phyloP scores from a whole-genome alignment of 2,113 vertebrate species.

The Lucifuga dentata region DNA sequence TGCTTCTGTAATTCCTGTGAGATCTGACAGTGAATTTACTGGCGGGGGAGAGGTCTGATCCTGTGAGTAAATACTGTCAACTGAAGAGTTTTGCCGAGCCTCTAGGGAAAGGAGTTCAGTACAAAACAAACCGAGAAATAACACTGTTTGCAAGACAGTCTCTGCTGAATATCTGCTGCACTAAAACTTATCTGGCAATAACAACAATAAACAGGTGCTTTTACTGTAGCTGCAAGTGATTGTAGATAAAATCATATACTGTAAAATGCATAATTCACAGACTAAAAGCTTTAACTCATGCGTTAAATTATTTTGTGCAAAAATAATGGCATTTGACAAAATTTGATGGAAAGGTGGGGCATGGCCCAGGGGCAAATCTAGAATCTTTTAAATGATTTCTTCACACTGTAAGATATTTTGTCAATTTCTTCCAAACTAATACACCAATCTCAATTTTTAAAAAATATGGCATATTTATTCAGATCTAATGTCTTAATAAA shows the following conservation, averaged over 20 bases:
- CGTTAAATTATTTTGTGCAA: slow-evolving; percentile 9
- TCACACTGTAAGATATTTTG: too few species aligned
- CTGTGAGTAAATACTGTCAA: slow-evolving; percentile 21
- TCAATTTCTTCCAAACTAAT: too few species aligned
- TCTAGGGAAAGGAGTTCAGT: slow-evolving; percentile 8
- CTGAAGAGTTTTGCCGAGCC: slow-evolving; percentile 31
- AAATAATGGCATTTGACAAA: slow-evolving; percentile 2
- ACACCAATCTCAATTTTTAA: too few species aligned
- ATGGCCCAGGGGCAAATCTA: too few species aligned
- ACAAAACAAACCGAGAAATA: slow-evolving; percentile 31
- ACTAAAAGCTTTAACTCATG: not conserved
- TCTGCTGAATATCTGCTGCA: slow-evolving; percentile 19
- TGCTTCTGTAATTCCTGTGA: slow-evolving; percentile 19
- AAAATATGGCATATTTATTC: too few species aligned
- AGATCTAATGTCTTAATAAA: too few species aligned
- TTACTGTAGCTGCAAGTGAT: too few species aligned
- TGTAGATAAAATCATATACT: too few species aligned
- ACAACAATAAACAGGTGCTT: slow-evolving; percentile 1
- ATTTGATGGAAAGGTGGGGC: too few species aligned
- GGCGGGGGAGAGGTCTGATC: slow-evolving; percentile 25
- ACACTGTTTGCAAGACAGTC: slow-evolving; percentile 11
- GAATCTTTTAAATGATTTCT: too few species aligned
- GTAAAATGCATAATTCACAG: not conserved
- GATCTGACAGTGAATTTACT: slow-evolving; percentile 25
- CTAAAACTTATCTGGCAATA: not conserved